Conservation (phyloP, 2,888 invertebrate species). For the Neelides folsomi region DNA sequence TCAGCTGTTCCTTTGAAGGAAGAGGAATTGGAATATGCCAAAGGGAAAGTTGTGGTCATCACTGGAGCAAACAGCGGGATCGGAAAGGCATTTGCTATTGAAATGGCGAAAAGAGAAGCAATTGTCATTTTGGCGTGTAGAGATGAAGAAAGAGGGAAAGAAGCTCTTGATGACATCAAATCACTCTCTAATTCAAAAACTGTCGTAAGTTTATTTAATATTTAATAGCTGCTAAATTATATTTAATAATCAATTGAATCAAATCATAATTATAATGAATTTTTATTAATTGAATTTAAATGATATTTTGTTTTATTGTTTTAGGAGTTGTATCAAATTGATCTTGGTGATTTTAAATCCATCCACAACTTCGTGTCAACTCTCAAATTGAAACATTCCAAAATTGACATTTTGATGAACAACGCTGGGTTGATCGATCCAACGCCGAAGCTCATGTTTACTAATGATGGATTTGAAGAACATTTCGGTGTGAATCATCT, state of each 20-base stretch:
- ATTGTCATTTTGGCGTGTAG: constrained; percentile 50
- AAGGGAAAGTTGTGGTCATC: constrained; percentile 37
- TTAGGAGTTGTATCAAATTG: constrained; percentile 9
- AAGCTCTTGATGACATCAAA: constrained; percentile 50
- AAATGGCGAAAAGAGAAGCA: constrained; percentile 57
- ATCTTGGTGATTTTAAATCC: constrained; percentile 34
- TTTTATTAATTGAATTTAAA: too few relatives aligned
- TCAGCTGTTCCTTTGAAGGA: constrained; percentile 17
- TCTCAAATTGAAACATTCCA: constrained; percentile 34
- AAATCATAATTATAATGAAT: too few relatives aligned
- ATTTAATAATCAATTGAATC: too few relatives aligned
- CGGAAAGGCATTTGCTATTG: constrained; percentile 63
- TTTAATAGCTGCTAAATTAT: too few relatives aligned
- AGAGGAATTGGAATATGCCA: constrained; percentile 20
- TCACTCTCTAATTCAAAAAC: too few relatives aligned
- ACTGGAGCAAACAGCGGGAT: constrained; percentile 48
- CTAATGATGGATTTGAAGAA: constrained; percentile 62
- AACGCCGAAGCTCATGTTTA: constrained; percentile 44
- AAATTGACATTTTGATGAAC: constrained; percentile 35
- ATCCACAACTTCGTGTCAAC: constrained; percentile 38
- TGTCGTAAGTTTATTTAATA: too few relatives aligned
- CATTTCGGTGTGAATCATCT: constrained; percentile 75
- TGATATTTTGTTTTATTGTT: too few relatives aligned
- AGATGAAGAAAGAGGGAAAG: constrained; percentile 26
- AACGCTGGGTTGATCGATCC: constrained; percentile 53